A percentile compares a stretch with the other conserved stretches of the same genome.
Conservation (phyloP, 2,797 vertebrate species). For the Phrynocephalus guinanensis region DNA sequence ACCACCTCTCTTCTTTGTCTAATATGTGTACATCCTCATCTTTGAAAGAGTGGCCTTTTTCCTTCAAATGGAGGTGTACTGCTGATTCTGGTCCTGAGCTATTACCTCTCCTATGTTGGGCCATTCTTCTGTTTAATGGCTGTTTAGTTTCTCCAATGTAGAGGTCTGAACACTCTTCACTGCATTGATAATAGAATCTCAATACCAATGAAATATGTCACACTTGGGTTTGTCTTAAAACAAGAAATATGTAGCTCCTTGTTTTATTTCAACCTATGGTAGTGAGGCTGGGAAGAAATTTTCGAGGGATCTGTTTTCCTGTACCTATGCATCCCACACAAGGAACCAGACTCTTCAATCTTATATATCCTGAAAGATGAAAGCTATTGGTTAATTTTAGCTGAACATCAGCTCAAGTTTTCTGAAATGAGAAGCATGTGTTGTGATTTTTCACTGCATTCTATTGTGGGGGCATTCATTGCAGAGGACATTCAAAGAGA, state of each 20-base stretch:
- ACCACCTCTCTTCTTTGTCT: too few species aligned
- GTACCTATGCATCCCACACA: background rate
- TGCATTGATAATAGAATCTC: slow-evolving; percentile 64
- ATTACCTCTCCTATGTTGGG: too few species aligned
- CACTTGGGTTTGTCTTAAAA: slow-evolving; percentile 55
- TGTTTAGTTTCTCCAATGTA: too few species aligned
- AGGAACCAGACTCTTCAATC: background rate
- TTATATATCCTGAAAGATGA: background rate
- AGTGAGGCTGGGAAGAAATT: background rate
- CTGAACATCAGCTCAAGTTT: background rate
- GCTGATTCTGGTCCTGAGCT: too few species aligned
- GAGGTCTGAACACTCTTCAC: too few species aligned
- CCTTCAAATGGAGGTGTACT: too few species aligned
- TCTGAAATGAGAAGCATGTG: background rate
- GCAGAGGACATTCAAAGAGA: too few species aligned
- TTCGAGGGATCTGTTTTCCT: background rate
- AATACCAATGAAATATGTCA: slow-evolving; percentile 18
- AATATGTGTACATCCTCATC: too few species aligned
- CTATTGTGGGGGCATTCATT: too few species aligned
- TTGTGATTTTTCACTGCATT: background rate
- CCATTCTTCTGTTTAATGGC: too few species aligned
- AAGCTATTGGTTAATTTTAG: background rate
- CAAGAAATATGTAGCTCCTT: slow-evolving; percentile 43
- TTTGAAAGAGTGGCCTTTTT: too few species aligned
- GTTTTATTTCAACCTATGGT: background rate